These are phyloP conservation scores for Tetranychus truncatus DNA, from an alignment of 2,888 invertebrate genomes.

Conservation along the genomic window DNA sequence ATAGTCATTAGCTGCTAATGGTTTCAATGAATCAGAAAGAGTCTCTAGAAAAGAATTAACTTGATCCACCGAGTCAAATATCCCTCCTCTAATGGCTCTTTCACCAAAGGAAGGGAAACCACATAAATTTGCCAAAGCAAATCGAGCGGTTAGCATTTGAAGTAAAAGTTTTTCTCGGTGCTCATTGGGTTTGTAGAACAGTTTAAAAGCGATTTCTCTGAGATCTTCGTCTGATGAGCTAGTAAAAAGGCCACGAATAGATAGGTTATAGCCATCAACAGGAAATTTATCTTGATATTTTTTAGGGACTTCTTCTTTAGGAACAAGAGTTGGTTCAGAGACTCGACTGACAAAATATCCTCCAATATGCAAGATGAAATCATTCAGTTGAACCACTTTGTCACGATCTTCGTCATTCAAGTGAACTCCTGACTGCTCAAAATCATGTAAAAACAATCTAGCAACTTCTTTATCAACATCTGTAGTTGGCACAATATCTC, in stretches of 20 bases:
- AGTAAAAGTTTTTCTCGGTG: slow-evolving; percentile 55
- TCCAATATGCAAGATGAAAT: slow-evolving; percentile 49
- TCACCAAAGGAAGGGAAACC: slow-evolving; percentile 77
- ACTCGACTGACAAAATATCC: slow-evolving; percentile 31
- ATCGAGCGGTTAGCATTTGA: slow-evolving; percentile 51
- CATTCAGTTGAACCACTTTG: slow-evolving; percentile 64
- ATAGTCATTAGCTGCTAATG: slow-evolving; percentile 55
- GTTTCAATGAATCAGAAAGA: slow-evolving; percentile 49
- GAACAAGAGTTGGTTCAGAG: background rate
- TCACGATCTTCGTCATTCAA: slow-evolving; percentile 51
- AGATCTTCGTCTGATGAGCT: slow-evolving; percentile 56
- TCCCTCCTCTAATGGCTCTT: slow-evolving; percentile 38
- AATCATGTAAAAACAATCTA: slow-evolving; percentile 78
- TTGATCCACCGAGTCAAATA: slow-evolving; percentile 55
- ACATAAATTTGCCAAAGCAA: slow-evolving; percentile 62
- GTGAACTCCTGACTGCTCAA: slow-evolving; percentile 94
- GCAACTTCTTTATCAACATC: slow-evolving; percentile 68
- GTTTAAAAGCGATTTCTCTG: slow-evolving; percentile 68
- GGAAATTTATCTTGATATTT: slow-evolving; percentile 50
- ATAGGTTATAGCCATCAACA: slow-evolving; percentile 49
- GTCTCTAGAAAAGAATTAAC: slow-evolving; percentile 60
- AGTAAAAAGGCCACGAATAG: slow-evolving; percentile 61
- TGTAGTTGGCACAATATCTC: slow-evolving; percentile 45
- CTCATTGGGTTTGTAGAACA: slow-evolving; percentile 58
- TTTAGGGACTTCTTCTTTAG: slow-evolving; percentile 40